Percentiles rank a stretch among this genome's conserved stretches.
Evolutionary conservation across 2,888 invertebrate species (phyloP).

Genomic region (Caenorhabditis sp.): DNA sequence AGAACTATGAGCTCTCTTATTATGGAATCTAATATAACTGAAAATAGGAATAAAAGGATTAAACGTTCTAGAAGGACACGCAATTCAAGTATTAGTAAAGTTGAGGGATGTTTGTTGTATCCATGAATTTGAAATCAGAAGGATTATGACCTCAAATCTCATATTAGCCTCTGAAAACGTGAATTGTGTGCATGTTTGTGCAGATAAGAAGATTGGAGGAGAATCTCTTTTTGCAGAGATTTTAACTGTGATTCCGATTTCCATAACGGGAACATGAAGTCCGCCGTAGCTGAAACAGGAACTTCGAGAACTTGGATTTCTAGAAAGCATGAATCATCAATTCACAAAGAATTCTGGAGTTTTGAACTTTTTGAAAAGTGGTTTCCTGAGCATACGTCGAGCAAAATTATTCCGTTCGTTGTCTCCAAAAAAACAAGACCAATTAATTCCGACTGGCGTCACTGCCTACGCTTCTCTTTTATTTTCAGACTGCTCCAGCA

Average conservation of each 20-base stretch:
- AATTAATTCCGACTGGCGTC: constrained; percentile 18
- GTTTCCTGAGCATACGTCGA: background rate
- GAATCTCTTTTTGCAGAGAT: background rate
- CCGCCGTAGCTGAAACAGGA: too few relatives aligned
- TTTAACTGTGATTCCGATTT: background rate
- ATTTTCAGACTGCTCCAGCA: constrained; percentile 21
- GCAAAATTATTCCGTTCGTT: constrained; percentile 11
- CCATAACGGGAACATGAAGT: background rate
- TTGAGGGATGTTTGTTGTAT: constrained; percentile 24
- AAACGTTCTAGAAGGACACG: background rate
- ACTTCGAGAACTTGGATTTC: background rate
- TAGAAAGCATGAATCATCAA: background rate
- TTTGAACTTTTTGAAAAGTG: constrained; percentile 7
- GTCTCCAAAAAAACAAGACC: constrained; percentile 17
- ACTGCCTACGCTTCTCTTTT: constrained; percentile 5
- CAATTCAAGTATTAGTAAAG: background rate
- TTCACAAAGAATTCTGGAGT: background rate
- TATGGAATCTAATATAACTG: background rate
- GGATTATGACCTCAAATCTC: constrained; percentile 47
- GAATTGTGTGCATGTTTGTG: constrained; percentile 31
- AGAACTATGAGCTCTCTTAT: background rate
- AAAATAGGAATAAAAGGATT: constrained; percentile 9
- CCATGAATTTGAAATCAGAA: constrained; percentile 15
- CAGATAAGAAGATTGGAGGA: background rate
- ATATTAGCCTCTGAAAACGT: constrained; percentile 16